Base-by-base conservation (phyloP, 1,140 invertebrate species). In the Drosophila lacteicornis region DNA sequence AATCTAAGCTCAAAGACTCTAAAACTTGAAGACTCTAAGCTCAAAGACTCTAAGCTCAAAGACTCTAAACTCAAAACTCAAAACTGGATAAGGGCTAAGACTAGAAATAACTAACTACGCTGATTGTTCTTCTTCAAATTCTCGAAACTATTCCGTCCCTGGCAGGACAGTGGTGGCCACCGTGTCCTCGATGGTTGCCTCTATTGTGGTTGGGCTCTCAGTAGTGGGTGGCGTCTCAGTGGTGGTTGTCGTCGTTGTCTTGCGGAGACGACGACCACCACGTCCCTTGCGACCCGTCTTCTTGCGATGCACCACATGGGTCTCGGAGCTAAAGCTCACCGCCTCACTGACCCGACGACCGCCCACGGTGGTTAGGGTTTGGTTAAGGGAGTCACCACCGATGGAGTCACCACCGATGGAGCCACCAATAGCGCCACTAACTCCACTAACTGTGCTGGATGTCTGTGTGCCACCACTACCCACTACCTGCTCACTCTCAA, bases 71-170 rank as follows among this genome's bases (percentile, higher is more conserved):
- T 11, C 9, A 33, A 36, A 83, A 73, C 17, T 55, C 27, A 13
- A 15, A 50, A 55, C 19, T 46, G 68, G 65, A 38, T 69, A 71
- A 71, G 67, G 69, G 66, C 68, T 88, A 77, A 90, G 85, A 88
- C 85, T 88, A 88, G 85, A 88, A 90, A 79, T 90, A 90, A 90
- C 85, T 90, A 90, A 84, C 74, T 90, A 84, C 42, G 60, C 58
- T 59, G 50, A 36, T 22, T 65, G 30, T 22, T 17, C 27, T 30
- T 30, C 27, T 30, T 30, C 27, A 3, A 25, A 30, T 33, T 19
- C 58, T 71, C 22, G 15, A 30, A 59, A 27, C 55, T 74, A 74
- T 73, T 74, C 66, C 42, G 57, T 50, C 58, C 69, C 22, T 25
- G 53, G 53, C 8, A 40, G 0, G 2, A 65, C 51, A 59, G 80